Base-by-base conservation (phyloP, 2,888 invertebrate genomes). In the Morinoia aosen region DNA sequence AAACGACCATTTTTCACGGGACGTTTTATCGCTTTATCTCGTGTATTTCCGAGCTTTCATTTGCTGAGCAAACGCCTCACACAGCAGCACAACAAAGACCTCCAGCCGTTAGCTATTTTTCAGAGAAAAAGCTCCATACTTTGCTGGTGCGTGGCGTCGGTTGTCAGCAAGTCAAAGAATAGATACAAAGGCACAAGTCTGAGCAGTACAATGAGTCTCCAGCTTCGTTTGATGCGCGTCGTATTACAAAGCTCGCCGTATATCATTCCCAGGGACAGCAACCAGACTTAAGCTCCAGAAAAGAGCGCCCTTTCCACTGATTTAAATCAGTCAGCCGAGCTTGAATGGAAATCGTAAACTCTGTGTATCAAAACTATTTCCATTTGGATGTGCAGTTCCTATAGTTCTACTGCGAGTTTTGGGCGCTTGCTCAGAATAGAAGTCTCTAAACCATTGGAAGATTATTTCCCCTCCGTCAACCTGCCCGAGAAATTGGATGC, bases 301-400 rank as follows among this genome's bases (percentile, higher is more conserved):
- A 76, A 76, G 76, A 76, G 33, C 76, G 76, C 76, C 76, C 76
- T 76, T 76, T 76, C 76, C 76, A 76, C 76, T 76, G 76, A 76
- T 76, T 76, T 76, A 76, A 76, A 76, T 76, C 76, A 76, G 76
- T 76, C 76, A 76, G 76, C 76, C 19, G 76, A 76, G 76, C 76
- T 76, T 76, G 76, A 76, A 76, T 76, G 76, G 76, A 76, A 76
- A 76, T 76, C 76, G 76, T 76, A 76, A 76, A 76, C 76, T 76
- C 76, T 76, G 76, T 76, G 76, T 33, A 76, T 76, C 76, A 76
- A 76, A 76, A 76, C 76, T 76, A 76, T 76, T 76, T 76, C 76
- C 76, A 76, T 76, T 76, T 76, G 76, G 76, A 76, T 76, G 25
- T 76, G 76, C 76, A 76, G 76, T 76, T 76, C 25, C 14, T 76